Evolutionary conservation across 2,113 vertebrate species (phyloP).

Genomic region (Cathartes aura): DNA sequence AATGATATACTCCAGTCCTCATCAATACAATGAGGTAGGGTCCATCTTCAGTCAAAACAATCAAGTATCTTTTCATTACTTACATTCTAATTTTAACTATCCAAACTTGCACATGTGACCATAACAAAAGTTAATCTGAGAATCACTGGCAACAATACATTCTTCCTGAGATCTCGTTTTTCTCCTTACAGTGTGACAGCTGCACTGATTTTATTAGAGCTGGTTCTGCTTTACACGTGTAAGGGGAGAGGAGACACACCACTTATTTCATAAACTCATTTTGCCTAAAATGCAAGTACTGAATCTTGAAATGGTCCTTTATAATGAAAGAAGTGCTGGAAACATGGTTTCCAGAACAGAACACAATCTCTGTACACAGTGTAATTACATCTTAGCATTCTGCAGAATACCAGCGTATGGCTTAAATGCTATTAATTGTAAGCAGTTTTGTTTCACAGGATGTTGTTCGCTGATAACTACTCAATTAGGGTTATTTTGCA

Average conservation of each 20-base stretch:
- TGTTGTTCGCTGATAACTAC: conserved; percentile 80
- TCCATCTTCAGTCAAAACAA: neutral
- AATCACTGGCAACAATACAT: neutral
- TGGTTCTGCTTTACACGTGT: neutral
- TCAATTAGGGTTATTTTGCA: conserved; percentile 85
- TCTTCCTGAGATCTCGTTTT: neutral
- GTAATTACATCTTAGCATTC: conserved; percentile 74
- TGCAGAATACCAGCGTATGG: conserved; percentile 70
- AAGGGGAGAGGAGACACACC: neutral
- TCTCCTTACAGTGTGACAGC: neutral
- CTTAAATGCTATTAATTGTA: conserved; percentile 81
- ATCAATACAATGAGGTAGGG: neutral
- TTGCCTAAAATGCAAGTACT: neutral
- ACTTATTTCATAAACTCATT: neutral
- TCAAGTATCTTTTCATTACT: neutral
- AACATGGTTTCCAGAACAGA: conserved; percentile 58
- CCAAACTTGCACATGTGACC: neutral
- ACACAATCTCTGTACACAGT: conserved; percentile 49
- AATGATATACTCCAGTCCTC: neutral
- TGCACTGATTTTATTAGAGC: neutral
- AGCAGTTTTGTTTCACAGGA: conserved; percentile 78
- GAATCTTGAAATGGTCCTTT: neutral
- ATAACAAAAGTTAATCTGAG: neutral
- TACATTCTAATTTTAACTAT: neutral
- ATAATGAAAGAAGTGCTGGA: conserved; percentile 38